These are phyloP conservation scores for Anas acuta DNA, from an alignment of 2,797 vertebrate species.

Conservation along the genomic window DNA sequence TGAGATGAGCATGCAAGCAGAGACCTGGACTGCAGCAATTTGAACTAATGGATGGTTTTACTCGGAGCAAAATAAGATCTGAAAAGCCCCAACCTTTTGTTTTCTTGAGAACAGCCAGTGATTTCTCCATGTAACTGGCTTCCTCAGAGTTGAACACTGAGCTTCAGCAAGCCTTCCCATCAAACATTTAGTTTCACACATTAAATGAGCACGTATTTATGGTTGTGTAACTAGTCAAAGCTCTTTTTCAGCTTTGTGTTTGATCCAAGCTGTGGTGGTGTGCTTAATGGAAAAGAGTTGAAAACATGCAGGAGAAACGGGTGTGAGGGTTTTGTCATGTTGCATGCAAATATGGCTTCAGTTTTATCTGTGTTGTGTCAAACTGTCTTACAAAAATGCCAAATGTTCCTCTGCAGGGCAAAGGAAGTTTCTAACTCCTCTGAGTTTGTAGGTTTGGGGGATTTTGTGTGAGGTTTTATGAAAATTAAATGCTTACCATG, in stretches of 20 bases:
- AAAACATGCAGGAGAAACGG: neutral
- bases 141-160: neutral
- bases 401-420: neutral
- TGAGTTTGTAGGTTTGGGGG: neutral
- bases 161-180: neutral
- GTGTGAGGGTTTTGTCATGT: neutral
- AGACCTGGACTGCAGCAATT: neutral
- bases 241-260: neutral
- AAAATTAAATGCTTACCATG: neutral
- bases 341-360: neutral
- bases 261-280: neutral
- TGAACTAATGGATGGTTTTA: conserved; percentile 36
- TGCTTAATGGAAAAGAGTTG: neutral
- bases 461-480: neutral
- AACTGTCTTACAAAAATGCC: neutral
- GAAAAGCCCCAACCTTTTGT: neutral
- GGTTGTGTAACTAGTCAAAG: neutral
- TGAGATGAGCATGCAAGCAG: neutral
- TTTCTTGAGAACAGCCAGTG: neutral
- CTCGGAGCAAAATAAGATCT: conserved; percentile 15
- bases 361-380: neutral
- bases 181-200: neutral
- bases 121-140: neutral
- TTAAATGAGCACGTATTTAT: neutral
- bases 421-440: neutral